Base-by-base conservation (phyloP, 2,888 invertebrate genomes). In the Monochamus alternatus region DNA sequence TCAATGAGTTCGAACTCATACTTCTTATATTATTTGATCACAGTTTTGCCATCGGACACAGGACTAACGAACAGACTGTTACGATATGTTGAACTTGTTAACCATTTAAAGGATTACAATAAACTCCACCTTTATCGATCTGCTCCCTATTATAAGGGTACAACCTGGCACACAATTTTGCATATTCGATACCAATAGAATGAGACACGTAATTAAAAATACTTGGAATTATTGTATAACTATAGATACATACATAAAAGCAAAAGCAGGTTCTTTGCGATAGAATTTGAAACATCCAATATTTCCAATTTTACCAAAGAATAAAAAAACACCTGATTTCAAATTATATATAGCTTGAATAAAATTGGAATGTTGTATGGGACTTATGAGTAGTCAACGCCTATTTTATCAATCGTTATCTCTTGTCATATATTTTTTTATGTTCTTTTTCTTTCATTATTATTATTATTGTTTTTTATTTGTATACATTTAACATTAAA, bases 1-100 rank as follows among this genome's bases (percentile, higher is more conserved):
- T 43, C n/a, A 69, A 60, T 5, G 69, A 69, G n/a, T 69, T 69
- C 3, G 69, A 69, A 47, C 74, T 76, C 64, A 76, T 66, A 43
- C 58, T 65, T 8, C 38, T 22, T 59, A 44, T 59, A 38, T 59
- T 9, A 44, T 14, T 43, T 67, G 31, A 32, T 31, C 67, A 67
- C 52, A 51, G 22, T 10, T 12, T 32, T 52, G 0, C 43, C 8
- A 44, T 8, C 14, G 43, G n/a, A 64, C 44, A 47, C 47, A 47
- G n/a, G 2, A 31, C 10, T 38, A 14, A 47, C 30, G 31, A 7
- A 47, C 10, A 32, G 59, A 52, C 51, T 31, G 9, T 55, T 22
- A n/a, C 55, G n/a, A 55, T n/a, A 55, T 55, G 31, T 31, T 32
- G 52, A 52, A 52, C 51, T 38, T 51, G 51, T 52, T 52, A 10